Conservation (phyloP, 2,797 vertebrate genomes). For the Tympanoctomys barrerae region DNA sequence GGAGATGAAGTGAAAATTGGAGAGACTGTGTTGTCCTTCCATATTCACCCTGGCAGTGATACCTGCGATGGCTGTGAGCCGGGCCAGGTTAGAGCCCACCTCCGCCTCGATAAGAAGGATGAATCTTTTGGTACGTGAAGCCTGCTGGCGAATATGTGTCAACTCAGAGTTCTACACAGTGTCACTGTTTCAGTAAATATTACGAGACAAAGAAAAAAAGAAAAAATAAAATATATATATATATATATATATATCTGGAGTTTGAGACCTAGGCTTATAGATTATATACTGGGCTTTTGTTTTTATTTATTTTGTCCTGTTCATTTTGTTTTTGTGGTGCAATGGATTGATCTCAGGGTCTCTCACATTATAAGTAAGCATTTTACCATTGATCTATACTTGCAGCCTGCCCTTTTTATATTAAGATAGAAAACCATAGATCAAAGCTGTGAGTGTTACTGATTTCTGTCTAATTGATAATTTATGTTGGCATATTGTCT, state of each 20-base stretch:
- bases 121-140: constrained; percentile 90
- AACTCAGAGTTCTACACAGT: neutral
- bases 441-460: neutral
- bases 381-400: neutral
- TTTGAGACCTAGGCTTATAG: neutral
- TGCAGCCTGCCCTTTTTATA: neutral
- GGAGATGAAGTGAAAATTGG: constrained; percentile 99
- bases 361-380: neutral
- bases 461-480: neutral
- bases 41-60: constrained; percentile 96
- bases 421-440: neutral
- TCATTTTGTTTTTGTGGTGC: neutral
- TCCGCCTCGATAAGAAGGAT: constrained; percentile 94
- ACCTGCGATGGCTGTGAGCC: constrained; percentile 99
- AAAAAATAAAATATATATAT: neutral
- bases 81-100: constrained; percentile 97
- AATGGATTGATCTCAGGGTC: neutral
- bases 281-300: constrained; percentile 38
- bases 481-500: neutral
- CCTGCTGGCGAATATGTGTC: neutral
- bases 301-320: neutral
- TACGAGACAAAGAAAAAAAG: constrained; percentile 84
- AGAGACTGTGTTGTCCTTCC: constrained; percentile 98
- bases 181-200: neutral
- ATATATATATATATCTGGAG: neutral